A percentile compares a stretch with the other conserved stretches of the same genome.
Evolutionary conservation across 2,888 invertebrate species (phyloP).

Genomic region (Acrocyrtus sp.): DNA sequence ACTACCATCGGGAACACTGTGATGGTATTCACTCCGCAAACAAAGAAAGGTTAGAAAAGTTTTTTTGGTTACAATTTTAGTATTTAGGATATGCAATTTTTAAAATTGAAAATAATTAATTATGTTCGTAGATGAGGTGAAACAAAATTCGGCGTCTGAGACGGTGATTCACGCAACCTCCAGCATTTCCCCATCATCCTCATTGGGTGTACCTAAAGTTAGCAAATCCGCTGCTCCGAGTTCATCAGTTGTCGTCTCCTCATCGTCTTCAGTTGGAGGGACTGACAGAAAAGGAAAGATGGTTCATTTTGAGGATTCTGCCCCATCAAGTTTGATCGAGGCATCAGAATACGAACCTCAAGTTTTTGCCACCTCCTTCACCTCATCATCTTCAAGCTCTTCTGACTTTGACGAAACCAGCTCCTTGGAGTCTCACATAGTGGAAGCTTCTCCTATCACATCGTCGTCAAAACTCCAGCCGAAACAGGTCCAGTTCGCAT

Average conservation of each 20-base stretch:
- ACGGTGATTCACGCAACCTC: conserved; percentile 43
- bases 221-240: not conserved
- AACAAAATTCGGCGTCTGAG: conserved; percentile 21
- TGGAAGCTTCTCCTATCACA: conserved; percentile 19
- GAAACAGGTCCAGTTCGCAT: conserved; percentile 37
- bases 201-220: conserved; percentile 2
- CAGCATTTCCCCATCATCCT: conserved; percentile 7
- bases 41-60: conserved; percentile 58
- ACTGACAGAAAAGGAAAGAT: conserved; percentile 34
- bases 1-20: conserved; percentile 94
- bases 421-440: conserved; percentile 10
- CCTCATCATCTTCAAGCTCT: conserved; percentile 25
- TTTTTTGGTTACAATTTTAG: not conserved
- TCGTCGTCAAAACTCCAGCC: conserved; percentile 16
- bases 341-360: conserved; percentile 58
- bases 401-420: conserved; percentile 40
- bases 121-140: conserved; percentile 28
- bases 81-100: not conserved
- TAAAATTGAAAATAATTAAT: not conserved
- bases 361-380: conserved; percentile 51
- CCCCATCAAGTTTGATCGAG: conserved; percentile 39
- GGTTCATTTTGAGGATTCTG: conserved; percentile 23
- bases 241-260: not conserved
- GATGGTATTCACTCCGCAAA: conserved; percentile 93
- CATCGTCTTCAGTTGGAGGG: not conserved